Evolutionary conservation across 2,888 invertebrate genomes (phyloP).

Genomic region (Macrosiphum euphorbiae): DNA sequence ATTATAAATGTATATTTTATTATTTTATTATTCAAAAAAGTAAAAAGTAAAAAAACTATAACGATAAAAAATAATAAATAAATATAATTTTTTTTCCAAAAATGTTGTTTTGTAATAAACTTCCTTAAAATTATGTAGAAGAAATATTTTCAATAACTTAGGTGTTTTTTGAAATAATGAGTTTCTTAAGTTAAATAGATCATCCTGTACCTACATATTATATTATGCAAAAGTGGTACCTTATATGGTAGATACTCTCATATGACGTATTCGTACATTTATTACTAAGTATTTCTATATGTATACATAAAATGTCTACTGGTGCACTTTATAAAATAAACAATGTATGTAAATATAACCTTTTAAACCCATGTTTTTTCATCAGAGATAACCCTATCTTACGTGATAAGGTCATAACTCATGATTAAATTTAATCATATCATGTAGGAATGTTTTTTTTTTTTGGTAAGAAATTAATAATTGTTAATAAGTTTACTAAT

Average conservation of each 20-base stretch:
- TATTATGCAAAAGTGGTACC: background rate
- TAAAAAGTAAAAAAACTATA: too few relatives aligned
- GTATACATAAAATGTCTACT: background rate
- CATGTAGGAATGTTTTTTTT: background rate
- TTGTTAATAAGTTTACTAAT: background rate
- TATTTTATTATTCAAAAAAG: too few relatives aligned
- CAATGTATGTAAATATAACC: constrained; percentile 22
- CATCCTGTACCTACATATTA: background rate
- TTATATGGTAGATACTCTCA: background rate
- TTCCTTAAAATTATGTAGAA: too few relatives aligned
- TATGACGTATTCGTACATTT: background rate
- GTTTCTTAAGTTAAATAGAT: too few relatives aligned
- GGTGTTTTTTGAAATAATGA: too few relatives aligned
- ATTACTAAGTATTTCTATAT: background rate
- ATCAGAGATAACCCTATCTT: background rate
- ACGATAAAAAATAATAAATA: too few relatives aligned
- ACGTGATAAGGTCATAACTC: background rate
- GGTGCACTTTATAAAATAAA: background rate
- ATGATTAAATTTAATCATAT: background rate
- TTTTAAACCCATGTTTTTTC: constrained; percentile 21
- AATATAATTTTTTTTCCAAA: too few relatives aligned
- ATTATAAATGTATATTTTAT: too few relatives aligned
- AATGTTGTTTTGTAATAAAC: too few relatives aligned
- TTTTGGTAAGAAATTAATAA: background rate
- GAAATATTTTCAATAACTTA: too few relatives aligned